Conservation (phyloP, 2,113 vertebrate species). For the Excalfactoria chinensis region DNA sequence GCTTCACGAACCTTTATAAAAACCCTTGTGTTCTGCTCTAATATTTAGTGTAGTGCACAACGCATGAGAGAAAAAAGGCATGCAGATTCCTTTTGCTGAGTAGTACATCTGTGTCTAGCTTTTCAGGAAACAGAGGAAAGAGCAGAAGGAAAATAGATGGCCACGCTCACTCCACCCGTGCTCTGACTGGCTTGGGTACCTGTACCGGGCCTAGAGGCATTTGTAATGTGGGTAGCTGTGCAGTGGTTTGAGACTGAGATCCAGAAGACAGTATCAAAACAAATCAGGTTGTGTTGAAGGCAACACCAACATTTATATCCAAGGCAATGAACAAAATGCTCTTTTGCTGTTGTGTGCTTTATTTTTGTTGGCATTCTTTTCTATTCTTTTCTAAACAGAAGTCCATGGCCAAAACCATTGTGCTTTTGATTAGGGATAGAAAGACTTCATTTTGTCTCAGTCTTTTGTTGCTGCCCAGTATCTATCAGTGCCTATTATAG, state of each 20-base stretch:
- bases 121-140: background rate
- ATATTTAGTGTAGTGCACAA: fast-evolving
- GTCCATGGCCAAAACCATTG: background rate
- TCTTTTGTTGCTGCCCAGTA: background rate
- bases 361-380: background rate
- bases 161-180: background rate
- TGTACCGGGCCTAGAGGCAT: background rate
- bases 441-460: background rate
- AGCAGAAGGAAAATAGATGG: background rate
- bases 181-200: background rate
- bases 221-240: background rate
- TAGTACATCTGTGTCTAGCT: background rate
- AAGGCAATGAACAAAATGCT: fast-evolving
- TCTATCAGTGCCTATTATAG: background rate
- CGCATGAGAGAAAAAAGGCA: background rate
- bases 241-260: background rate
- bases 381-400: background rate
- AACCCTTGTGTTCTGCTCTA: background rate
- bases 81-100: background rate
- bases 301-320: background rate
- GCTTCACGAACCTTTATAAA: background rate
- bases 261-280: background rate
- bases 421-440: background rate
- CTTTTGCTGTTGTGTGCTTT: background rate
- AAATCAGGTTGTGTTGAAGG: background rate